Conservation (phyloP, 2,888 invertebrate genomes). For the Bedellia somnulentella region DNA sequence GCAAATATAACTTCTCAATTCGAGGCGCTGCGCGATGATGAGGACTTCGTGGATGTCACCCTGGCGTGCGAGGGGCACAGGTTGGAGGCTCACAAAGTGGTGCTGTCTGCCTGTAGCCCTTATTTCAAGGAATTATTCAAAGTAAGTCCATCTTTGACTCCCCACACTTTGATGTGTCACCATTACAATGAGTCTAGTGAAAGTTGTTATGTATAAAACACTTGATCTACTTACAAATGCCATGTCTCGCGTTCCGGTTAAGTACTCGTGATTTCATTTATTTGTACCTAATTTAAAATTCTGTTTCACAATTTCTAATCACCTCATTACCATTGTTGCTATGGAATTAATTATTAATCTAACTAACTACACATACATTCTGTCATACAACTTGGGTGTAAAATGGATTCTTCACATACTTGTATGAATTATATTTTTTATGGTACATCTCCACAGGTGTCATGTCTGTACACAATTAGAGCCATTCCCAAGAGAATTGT, state of each 20-base stretch:
- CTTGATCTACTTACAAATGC: constrained; percentile 63
- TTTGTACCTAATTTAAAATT: constrained; percentile 56
- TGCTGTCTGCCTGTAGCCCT: constrained; percentile 83
- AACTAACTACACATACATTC: constrained; percentile 16
- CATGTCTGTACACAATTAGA: too few relatives aligned
- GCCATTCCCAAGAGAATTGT: too few relatives aligned
- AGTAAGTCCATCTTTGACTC: constrained; percentile 67
- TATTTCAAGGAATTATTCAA: constrained; percentile 86
- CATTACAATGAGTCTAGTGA: constrained; percentile 62
- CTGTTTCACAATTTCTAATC: constrained; percentile 59
- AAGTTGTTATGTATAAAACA: constrained; percentile 63
- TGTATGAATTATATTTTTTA: too few relatives aligned
- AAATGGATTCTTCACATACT: too few relatives aligned
- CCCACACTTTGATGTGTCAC: constrained; percentile 61
- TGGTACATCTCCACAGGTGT: too few relatives aligned
- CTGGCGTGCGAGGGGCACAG: constrained; percentile 83
- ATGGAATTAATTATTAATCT: constrained; percentile 14
- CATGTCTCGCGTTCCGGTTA: constrained; percentile 61
- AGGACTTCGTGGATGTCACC: constrained; percentile 87
- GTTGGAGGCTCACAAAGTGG: constrained; percentile 84
- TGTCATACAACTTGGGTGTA: not conserved
- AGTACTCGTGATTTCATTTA: constrained; percentile 61
- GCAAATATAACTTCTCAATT: constrained; percentile 85
- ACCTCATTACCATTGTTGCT: constrained; percentile 43
- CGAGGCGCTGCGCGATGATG: constrained; percentile 80